phyloP scores from a whole-genome alignment of 2,113 vertebrate species.

The Patagioenas fasciata region DNA sequence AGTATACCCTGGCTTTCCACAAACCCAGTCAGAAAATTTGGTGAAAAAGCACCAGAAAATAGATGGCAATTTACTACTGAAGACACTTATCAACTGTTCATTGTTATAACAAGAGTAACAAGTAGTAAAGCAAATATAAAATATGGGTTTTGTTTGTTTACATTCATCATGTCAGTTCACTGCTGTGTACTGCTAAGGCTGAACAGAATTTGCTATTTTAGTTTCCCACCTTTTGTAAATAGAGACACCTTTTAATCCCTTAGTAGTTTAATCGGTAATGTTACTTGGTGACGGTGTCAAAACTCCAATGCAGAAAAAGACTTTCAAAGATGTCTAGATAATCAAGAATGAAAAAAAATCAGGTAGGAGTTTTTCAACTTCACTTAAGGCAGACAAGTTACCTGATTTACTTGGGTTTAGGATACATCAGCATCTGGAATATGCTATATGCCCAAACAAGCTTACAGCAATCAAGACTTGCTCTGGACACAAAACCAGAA shows the following conservation, averaged over 20 bases:
- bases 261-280: neutral
- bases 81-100: neutral
- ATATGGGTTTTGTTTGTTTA: neutral
- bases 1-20: neutral
- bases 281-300: neutral
- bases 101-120: neutral
- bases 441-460: neutral
- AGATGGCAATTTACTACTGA: neutral
- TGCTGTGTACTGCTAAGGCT: neutral
- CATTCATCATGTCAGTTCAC: neutral
- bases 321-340: neutral
- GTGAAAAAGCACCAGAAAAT: rapidly evolving
- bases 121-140: neutral
- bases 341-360: neutral
- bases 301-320: neutral
- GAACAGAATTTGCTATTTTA: neutral
- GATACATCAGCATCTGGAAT: neutral
- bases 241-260: neutral
- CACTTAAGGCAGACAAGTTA: neutral
- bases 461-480: neutral
- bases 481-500: neutral
- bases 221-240: neutral
- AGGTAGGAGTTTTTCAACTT: neutral
- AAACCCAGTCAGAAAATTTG: neutral
- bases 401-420: neutral